Conservation (phyloP, 2,113 vertebrate species). For the Malurus melanocephalus region DNA sequence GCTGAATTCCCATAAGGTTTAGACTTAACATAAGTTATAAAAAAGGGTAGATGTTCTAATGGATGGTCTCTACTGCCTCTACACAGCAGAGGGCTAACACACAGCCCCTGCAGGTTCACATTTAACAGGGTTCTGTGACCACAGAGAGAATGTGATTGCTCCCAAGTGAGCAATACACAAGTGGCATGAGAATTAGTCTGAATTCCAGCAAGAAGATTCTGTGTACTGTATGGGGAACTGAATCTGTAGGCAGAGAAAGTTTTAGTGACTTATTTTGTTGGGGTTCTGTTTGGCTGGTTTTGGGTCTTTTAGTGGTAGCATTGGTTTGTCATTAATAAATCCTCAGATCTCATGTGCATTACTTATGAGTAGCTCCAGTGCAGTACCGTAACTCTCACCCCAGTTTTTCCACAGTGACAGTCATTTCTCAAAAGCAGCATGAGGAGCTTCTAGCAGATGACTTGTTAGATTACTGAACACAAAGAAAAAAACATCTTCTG, state of each 20-base stretch:
- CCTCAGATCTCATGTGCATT: no score
- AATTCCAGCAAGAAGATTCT: background rate
- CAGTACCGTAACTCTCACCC: background rate
- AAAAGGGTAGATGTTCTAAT: background rate
- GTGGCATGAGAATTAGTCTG: background rate
- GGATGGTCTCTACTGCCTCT: background rate
- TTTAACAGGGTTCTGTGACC: background rate
- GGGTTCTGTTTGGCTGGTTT: background rate
- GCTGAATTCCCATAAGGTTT: background rate
- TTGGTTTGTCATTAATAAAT: background rate
- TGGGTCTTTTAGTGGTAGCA: background rate
- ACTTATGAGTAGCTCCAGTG: background rate
- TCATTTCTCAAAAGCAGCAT: conserved; percentile 44
- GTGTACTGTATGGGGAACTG: background rate
- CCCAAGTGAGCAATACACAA: no score
- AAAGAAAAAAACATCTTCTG: conserved; percentile 8
- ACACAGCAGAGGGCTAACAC: background rate
- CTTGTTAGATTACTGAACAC: conserved; percentile 45
- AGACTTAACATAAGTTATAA: background rate
- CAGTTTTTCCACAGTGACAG: conserved; percentile 22
- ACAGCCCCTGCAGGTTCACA: background rate
- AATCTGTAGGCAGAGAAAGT: background rate
- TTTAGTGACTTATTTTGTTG: background rate
- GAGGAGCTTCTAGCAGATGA: conserved; percentile 45
- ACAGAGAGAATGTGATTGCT: background rate